Evolutionary conservation across 2,797 vertebrate genomes (phyloP).

Genomic region (Spatula clypeata): DNA sequence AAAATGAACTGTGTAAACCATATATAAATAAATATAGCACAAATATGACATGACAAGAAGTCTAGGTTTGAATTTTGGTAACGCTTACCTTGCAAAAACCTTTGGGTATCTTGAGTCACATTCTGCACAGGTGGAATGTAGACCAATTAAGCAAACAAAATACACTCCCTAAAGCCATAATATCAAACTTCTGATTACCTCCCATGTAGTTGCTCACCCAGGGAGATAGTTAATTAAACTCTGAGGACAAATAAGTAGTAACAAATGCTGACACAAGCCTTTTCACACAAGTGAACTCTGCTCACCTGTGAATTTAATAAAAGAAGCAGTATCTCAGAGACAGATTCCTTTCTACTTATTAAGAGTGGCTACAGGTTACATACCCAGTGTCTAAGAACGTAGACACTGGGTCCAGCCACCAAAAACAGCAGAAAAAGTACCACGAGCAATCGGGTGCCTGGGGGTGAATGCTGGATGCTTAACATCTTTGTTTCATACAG

Average conservation of each 20-base stretch:
- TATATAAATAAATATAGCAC: constrained; percentile 8
- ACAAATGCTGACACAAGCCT: not conserved
- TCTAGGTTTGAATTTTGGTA: not conserved
- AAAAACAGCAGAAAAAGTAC: not conserved
- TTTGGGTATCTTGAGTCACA: constrained; percentile 11
- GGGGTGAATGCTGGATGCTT: not conserved
- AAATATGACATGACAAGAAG: not conserved
- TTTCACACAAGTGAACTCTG: not conserved
- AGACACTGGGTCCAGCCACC: not conserved
- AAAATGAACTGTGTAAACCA: not conserved
- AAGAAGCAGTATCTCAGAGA: not conserved
- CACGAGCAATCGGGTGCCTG: not conserved
- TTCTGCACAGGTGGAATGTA: constrained; percentile 2
- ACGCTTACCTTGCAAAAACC: constrained; percentile 53
- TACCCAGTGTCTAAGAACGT: not conserved
- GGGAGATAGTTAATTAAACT: constrained; percentile 4
- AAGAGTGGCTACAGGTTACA: not conserved
- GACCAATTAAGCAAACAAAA: constrained; percentile 43
- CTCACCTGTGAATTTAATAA: not conserved
- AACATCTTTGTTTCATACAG: constrained; percentile 1
- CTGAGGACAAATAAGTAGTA: not conserved
- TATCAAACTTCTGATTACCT: constrained; percentile 14
- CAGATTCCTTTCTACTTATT: not conserved
- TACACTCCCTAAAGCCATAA: constrained; percentile 8
- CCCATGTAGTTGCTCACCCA: not conserved